Base-by-base conservation (phyloP, 2,113 vertebrate genomes). In the Apus apus region DNA sequence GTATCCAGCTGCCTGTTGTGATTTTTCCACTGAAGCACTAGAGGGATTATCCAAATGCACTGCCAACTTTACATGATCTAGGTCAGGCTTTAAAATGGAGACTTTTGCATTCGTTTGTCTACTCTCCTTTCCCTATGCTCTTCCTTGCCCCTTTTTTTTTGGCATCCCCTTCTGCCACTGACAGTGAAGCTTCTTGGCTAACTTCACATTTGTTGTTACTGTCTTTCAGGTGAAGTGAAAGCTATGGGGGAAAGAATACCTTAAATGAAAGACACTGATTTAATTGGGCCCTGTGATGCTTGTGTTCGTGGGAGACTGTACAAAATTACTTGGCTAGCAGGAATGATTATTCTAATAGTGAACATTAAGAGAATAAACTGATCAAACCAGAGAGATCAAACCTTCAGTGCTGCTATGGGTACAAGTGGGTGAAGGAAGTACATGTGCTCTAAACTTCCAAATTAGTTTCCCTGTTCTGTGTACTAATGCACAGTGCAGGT, bases 1-100 rank as follows among this genome's bases (percentile, higher is more conserved):
- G 51, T 66, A 80, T 93, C 53, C 83, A 96, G 34, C 82, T 82
- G 75, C 76, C 83, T 88, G 56, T 75, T 96, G 83, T 45, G 94
- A 75, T 88, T 90, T 95, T 94, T 96, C 89, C 92, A 86, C 83
- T 84, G 68, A 86, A 87, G 71, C 50, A 45, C 61, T 88, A 40
- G 56, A 77, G 56, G 29, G 56, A 94, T 94, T 92, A 89, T 67
- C 22, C 26, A 87, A 95, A 85, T 68, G 53, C 70, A 29, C n/a
- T 88, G 73, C 72, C 90, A 96, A 57, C 68, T 94, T 92, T 87
- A 78, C 53, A 68, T 78, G 85, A 84, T 70, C 61, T 70, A 57
- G 60, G 80, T 71, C n/a, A 89, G 53, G 32, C 61, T 94, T 90
- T 88, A 66, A 88, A 88, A 72, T 46, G 4, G 79, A 71, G 46